Evolutionary conservation across 2,888 invertebrate genomes (phyloP), one percentile per base, ranked within the genome.

Genomic region (Lepeophtheirus nordmannii): DNA sequence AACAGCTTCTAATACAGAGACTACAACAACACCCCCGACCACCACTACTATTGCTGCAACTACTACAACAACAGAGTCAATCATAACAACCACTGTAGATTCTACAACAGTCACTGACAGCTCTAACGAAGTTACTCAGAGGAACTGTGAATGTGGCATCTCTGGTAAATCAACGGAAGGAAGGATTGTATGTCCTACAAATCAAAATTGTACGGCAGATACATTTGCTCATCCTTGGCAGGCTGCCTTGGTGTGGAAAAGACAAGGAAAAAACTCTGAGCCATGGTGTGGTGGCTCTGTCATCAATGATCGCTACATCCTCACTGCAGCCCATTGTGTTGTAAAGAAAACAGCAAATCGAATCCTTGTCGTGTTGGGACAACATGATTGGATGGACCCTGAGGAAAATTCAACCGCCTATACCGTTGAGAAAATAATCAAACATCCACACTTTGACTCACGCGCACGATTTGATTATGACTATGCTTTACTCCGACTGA

Each of bases 221-320:
- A 30, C 53, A 17, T 40, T 40, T 56, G 20, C 56, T 12, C 20
- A 46, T 20, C 63, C 63, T n/a, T 63, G 63, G 63, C 63, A 63
- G 53, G 63, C 38, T 46, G 63, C 20, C 1, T 56, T 63, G n/a
- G 63, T 63, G 12, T 46, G 53, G 53, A 46, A 46, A 8, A 46
- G 53, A 8, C 53, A 46, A 17, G 53, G 53, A 8, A 46, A 46
- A 17, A 46, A 46, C 17, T 56, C 53, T 37, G 23, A 22, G 23
- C 63, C 63, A 17, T 63, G 63, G 63, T 63, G 63, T 56, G 63
- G 63, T 10, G 63, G 63, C 22, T 30, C 53, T 30, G 30, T 63
- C 7, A 63, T 63, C 23, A 37, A 20, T 56, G 56, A 63, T 17
- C 63, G 63, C 17, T 63, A 63, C 22, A 53, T 63, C 12, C 22